Conservation (phyloP, 2,113 vertebrate species). For the Hyperopisus bebe region DNA sequence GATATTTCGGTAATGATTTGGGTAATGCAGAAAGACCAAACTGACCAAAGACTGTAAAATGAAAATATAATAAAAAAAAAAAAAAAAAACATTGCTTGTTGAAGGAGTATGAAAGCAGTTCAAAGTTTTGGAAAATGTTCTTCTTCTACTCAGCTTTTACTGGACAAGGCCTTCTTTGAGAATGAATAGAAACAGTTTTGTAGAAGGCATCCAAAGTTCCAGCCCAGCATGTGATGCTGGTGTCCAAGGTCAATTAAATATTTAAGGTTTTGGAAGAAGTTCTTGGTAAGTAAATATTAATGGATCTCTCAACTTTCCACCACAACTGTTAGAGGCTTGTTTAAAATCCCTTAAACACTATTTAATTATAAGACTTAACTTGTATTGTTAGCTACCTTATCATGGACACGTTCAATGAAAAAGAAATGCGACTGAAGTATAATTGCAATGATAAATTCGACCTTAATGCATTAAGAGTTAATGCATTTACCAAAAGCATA, state of each 20-base stretch:
- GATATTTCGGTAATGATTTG: neutral
- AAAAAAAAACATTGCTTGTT: constrained; percentile 34
- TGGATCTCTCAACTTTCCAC: constrained; percentile 65
- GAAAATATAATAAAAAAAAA: constrained; percentile 44
- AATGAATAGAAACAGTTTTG: constrained; percentile 64
- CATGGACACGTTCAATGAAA: neutral
- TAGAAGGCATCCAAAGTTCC: constrained; percentile 57
- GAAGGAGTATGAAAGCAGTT: constrained; percentile 43
- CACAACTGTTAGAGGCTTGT: constrained; percentile 46
- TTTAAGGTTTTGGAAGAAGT: constrained; percentile 63
- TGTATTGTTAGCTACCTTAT: neutral
- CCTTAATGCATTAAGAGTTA: neutral
- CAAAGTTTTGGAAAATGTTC: constrained; percentile 62
- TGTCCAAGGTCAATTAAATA: constrained; percentile 67
- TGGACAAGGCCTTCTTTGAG: constrained; percentile 67
- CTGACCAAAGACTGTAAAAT: constrained; percentile 22
- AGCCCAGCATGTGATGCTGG: constrained; percentile 52
- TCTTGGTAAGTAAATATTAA: constrained; percentile 69
- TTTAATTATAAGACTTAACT: neutral
- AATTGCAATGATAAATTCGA: neutral
- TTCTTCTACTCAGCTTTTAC: constrained; percentile 54
- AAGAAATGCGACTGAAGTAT: neutral
- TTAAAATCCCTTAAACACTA: constrained; percentile 22
- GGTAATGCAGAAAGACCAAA: neutral
- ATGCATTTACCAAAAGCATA: neutral